A percentile compares a stretch with the other conserved stretches of the same genome.
Evolutionary conservation across 2,113 vertebrate genomes (phyloP).

Genomic region (Aspidoscelis tigris): DNA sequence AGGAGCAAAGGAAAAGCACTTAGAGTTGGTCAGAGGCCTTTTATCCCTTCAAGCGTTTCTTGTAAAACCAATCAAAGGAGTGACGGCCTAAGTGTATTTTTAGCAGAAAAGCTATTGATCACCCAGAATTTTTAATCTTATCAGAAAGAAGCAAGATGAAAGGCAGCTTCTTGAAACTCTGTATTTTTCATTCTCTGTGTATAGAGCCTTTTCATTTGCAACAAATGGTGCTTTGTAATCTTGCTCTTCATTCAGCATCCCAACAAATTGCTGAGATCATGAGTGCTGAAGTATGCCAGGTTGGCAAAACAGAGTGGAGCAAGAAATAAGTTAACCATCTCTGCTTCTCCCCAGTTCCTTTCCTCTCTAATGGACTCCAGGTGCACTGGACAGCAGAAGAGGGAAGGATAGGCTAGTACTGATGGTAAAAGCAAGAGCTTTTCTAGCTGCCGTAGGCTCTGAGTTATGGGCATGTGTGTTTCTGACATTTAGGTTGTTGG

Average conservation of each 20-base stretch:
- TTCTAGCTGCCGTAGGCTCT: neutral
- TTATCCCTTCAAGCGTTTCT: neutral
- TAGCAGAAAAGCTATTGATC: neutral
- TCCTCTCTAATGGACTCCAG: neutral
- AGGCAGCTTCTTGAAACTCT: neutral
- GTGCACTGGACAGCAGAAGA: neutral
- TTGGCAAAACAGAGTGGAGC: neutral
- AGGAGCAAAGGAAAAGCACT: neutral
- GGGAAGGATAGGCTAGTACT: too few species aligned
- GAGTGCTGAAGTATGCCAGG: neutral
- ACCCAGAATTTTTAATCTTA: neutral
- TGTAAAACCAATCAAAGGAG: neutral
- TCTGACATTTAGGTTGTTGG: neutral
- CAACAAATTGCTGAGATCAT: neutral
- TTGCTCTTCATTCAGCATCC: neutral
- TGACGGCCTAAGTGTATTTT: neutral
- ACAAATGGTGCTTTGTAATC: neutral
- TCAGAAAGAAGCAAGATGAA: neutral
- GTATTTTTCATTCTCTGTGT: neutral
- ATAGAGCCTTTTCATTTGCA: neutral
- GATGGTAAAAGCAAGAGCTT: neutral
- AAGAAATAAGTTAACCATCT: conserved; percentile 9
- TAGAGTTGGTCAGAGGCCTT: neutral
- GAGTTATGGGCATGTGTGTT: neutral
- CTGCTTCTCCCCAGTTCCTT: neutral